phyloP scores from a whole-genome alignment of 2,888 invertebrate species.

The Agrilus biguttatus region DNA sequence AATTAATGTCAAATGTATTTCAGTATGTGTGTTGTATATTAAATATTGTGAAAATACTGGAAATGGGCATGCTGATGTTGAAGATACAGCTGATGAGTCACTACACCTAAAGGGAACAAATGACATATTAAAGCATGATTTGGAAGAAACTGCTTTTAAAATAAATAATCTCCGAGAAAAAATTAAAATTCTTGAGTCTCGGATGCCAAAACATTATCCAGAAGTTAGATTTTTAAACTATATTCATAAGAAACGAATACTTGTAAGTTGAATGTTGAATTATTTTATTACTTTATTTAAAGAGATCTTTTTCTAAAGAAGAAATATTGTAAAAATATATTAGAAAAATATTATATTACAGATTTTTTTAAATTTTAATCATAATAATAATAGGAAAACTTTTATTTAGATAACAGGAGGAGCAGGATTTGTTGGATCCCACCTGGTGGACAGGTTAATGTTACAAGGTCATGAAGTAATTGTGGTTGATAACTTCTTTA shows the following conservation, averaged over 20 bases:
- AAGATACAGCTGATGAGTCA: too few relatives aligned
- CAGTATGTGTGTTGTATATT: too few relatives aligned
- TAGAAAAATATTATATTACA: too few relatives aligned
- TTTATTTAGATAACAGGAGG: conserved; percentile 73
- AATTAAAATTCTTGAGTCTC: conserved; percentile 53
- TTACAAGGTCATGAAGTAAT: conserved; percentile 90
- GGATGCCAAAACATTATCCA: conserved; percentile 72
- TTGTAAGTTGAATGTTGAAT: conserved; percentile 40
- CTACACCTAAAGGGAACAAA: conserved; percentile 11
- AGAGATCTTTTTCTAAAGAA: neutral
- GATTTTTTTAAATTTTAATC: too few relatives aligned
- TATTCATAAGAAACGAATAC: conserved; percentile 78
- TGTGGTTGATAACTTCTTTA: conserved; percentile 96
- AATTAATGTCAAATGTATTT: too few relatives aligned
- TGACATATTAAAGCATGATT: conserved; percentile 24
- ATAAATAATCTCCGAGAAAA: conserved; percentile 58
- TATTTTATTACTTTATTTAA: neutral
- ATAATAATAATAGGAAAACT: too few relatives aligned
- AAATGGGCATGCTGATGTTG: too few relatives aligned
- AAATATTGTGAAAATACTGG: too few relatives aligned
- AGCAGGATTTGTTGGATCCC: conserved; percentile 98
- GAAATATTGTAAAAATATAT: too few relatives aligned
- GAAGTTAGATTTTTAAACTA: conserved; percentile 86
- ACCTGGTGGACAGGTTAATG: conserved; percentile 92
- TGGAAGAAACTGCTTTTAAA: conserved; percentile 47